Evolutionary conservation across 2,888 invertebrate species (phyloP).

Genomic region (Masnerella sp.): DNA sequence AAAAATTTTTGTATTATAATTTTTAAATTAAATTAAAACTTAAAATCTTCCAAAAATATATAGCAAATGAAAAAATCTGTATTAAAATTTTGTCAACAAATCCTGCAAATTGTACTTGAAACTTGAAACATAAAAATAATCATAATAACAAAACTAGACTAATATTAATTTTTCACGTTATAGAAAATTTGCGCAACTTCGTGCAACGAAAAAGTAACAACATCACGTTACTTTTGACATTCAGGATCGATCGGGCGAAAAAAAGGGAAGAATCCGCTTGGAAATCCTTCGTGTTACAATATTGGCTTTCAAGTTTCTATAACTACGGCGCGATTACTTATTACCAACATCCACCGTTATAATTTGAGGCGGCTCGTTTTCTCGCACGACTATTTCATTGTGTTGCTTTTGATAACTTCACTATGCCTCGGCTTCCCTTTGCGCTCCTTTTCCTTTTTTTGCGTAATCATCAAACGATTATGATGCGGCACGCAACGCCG

Average conservation of each 20-base stretch:
- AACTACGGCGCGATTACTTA: constrained; percentile 49
- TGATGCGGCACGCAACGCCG: constrained; percentile 47
- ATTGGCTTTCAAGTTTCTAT: constrained; percentile 47
- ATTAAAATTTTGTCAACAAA: too few species aligned
- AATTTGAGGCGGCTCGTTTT: constrained; percentile 49
- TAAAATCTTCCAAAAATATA: too few species aligned
- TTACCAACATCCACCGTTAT: constrained; percentile 52
- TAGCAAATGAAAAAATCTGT: too few species aligned
- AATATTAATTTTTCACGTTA: constrained; percentile 28
- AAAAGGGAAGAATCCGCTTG: constrained; percentile 15
- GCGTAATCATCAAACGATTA: constrained; percentile 52
- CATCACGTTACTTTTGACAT: constrained; percentile 36
- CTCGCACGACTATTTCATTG: constrained; percentile 53
- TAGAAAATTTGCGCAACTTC: constrained; percentile 24
- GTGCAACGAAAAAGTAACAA: constrained; percentile 30
- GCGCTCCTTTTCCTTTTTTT: constrained; percentile 26
- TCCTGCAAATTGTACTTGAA: constrained; percentile 32
- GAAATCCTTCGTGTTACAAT: constrained; percentile 39
- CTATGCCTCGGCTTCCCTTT: constrained; percentile 9
- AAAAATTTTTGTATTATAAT: too few species aligned
- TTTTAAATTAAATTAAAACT: too few species aligned
- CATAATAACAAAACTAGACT: constrained; percentile 21
- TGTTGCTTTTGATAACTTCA: constrained; percentile 57
- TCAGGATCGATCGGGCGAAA: constrained; percentile 22
- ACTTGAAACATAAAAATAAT: constrained; percentile 31